These are phyloP conservation scores for Euphydryas editha DNA, from an alignment of 2,888 invertebrate species.

Conservation along the genomic window DNA sequence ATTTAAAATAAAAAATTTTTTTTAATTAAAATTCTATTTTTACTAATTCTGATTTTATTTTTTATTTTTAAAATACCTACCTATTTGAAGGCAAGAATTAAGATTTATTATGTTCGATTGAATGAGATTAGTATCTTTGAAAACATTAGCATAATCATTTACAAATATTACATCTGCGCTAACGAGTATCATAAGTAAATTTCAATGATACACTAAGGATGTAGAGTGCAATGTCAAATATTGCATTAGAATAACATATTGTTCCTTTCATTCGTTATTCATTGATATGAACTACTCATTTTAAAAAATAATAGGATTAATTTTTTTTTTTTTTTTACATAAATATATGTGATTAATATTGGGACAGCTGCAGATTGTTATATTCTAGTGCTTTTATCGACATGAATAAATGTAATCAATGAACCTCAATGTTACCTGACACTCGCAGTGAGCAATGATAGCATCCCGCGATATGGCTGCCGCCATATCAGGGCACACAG, in stretches of 20 bases:
- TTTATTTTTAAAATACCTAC: too few species aligned
- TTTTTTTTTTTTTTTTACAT: too few species aligned
- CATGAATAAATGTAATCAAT: background rate
- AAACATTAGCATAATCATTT: too few species aligned
- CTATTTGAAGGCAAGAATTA: too few species aligned
- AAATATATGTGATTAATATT: background rate
- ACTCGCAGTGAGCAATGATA: slow-evolving; percentile 93
- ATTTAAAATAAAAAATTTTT: too few species aligned
- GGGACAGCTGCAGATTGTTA: background rate
- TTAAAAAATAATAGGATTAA: too few species aligned
- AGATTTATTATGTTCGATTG: too few species aligned
- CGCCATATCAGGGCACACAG: slow-evolving; percentile 92
- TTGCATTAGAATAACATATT: background rate
- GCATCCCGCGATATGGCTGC: slow-evolving; percentile 92
- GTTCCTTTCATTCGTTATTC: background rate
- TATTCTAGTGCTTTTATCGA: background rate
- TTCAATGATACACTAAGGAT: slow-evolving; percentile 1
- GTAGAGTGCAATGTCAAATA: background rate
- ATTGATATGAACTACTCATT: background rate
- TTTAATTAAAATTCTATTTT: too few species aligned
- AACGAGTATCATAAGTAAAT: background rate
- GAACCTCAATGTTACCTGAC: slow-evolving; percentile 83
- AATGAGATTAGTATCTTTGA: too few species aligned
- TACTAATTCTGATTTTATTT: too few species aligned
- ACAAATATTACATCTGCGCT: background rate